Evolutionary conservation across 2,113 vertebrate species (phyloP).

Genomic region (Seriola dumerili): DNA sequence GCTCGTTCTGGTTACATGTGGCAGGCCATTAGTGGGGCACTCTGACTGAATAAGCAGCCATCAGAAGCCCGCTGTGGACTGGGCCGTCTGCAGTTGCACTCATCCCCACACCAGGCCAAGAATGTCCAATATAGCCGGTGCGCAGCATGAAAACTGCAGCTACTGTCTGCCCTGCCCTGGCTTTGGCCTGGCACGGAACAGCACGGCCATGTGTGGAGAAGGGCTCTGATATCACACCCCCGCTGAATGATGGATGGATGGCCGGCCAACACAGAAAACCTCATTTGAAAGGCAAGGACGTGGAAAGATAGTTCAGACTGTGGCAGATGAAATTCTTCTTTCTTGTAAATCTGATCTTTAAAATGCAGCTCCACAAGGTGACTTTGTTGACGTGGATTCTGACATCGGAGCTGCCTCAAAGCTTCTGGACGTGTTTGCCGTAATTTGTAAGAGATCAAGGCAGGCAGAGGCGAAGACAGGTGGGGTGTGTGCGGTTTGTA

Average conservation of each 20-base stretch:
- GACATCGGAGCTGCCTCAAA: constrained; percentile 3
- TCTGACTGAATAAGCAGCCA: constrained; percentile 81
- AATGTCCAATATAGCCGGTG: constrained; percentile 55
- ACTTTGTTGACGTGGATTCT: not conserved
- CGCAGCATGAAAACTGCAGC: constrained; percentile 71
- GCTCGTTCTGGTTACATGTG: constrained; percentile 72
- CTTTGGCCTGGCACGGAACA: constrained; percentile 44
- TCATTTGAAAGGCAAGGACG: constrained; percentile 23
- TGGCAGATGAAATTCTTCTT: constrained; percentile 9
- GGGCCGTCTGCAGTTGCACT: constrained; percentile 68
- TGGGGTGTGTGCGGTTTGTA: constrained; percentile 27
- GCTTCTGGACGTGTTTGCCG: not conserved
- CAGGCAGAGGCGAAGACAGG: constrained; percentile 13
- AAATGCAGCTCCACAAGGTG: constrained; percentile 3
- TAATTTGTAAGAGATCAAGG: constrained; percentile 27
- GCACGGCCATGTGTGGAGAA: constrained; percentile 22
- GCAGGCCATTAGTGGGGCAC: constrained; percentile 77
- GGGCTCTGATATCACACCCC: constrained; percentile 52
- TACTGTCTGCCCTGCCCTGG: constrained; percentile 26
- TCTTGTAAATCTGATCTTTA: constrained; percentile 20
- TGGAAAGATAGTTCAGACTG: not conserved
- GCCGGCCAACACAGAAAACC: constrained; percentile 2
- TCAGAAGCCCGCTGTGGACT: constrained; percentile 82
- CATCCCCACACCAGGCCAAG: constrained; percentile 58
- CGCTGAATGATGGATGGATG: constrained; percentile 55